Conservation (phyloP, 2,888 invertebrate genomes). For the Anaspis maculata region DNA sequence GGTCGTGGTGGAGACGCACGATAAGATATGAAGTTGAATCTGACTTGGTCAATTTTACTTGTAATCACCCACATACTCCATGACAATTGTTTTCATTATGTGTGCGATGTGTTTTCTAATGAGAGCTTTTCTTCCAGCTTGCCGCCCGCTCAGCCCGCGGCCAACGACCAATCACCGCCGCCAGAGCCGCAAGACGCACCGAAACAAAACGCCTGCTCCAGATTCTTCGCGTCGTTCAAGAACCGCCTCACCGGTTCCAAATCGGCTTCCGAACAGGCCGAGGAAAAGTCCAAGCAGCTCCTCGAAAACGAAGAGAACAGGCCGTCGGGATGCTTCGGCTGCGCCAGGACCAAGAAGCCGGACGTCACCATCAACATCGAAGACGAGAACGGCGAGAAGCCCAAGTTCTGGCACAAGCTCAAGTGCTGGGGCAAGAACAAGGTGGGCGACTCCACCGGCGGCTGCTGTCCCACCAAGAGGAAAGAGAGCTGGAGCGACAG, state of each 20-base stretch:
- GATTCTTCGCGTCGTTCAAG: constrained; percentile 28
- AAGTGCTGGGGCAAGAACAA: constrained; percentile 42
- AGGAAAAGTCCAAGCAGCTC: constrained; percentile 4
- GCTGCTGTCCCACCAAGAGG: constrained; percentile 32
- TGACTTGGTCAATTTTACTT: no score
- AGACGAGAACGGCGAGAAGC: constrained; percentile 35
- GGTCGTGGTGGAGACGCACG: no score
- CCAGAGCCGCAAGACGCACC: constrained; percentile 20
- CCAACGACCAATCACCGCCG: constrained; percentile 16
- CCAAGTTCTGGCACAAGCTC: constrained; percentile 28
- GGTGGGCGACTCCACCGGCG: constrained; percentile 40
- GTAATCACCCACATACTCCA: no score
- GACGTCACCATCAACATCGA: constrained; percentile 34
- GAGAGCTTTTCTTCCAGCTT: no score
- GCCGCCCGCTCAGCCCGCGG: constrained; percentile 23
- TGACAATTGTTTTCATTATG: no score
- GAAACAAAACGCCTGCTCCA: constrained; percentile 22
- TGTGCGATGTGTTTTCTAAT: no score
- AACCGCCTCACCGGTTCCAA: constrained; percentile 24
- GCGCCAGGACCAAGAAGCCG: constrained; percentile 21
- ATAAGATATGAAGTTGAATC: no score
- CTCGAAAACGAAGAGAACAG: constrained; percentile 14
- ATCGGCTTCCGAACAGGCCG: constrained; percentile 13
- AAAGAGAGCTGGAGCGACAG: constrained; percentile 43
- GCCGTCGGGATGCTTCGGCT: constrained; percentile 40